Percentiles rank a stretch among this genome's conserved stretches.
phyloP scores from a whole-genome alignment of 2,888 invertebrate genomes.

The Drosophila recens region DNA sequence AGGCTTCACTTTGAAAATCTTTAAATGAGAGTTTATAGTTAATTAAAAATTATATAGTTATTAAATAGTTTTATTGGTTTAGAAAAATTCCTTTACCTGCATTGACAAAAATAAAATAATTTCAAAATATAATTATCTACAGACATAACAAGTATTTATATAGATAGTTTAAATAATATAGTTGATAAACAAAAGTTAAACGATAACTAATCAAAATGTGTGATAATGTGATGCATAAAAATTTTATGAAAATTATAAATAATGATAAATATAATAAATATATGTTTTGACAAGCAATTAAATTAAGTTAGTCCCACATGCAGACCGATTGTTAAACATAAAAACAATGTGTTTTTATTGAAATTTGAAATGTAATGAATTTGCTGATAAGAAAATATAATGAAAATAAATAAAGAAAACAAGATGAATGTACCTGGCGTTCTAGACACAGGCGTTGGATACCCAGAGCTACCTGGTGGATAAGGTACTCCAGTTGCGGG shows the following conservation, averaged over 20 bases:
- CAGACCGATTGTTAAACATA: constrained; percentile 28
- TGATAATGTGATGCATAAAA: not conserved
- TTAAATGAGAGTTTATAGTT: too few species aligned
- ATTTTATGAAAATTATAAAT: not conserved
- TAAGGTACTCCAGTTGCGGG: constrained; percentile 81
- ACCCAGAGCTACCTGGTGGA: constrained; percentile 84
- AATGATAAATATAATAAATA: not conserved
- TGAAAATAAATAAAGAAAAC: constrained; percentile 58
- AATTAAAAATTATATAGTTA: too few species aligned
- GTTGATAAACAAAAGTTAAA: not conserved
- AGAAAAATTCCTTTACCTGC: not conserved
- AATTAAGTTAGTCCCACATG: constrained; percentile 37
- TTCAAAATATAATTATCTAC: too few species aligned
- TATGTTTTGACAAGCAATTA: constrained; percentile 19
- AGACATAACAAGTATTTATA: not conserved
- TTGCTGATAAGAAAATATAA: constrained; percentile 35
- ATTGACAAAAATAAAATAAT: not conserved
- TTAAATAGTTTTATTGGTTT: not conserved
- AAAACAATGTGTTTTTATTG: constrained; percentile 4
- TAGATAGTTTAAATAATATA: not conserved
- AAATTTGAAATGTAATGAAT: constrained; percentile 16
- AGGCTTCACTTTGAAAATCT: too few species aligned
- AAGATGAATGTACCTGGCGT: constrained; percentile 84
- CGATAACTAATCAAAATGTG: not conserved
- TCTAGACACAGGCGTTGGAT: constrained; percentile 85